phyloP scores from a whole-genome alignment of 2,113 vertebrate species.

The Ammodramus savannarum region DNA sequence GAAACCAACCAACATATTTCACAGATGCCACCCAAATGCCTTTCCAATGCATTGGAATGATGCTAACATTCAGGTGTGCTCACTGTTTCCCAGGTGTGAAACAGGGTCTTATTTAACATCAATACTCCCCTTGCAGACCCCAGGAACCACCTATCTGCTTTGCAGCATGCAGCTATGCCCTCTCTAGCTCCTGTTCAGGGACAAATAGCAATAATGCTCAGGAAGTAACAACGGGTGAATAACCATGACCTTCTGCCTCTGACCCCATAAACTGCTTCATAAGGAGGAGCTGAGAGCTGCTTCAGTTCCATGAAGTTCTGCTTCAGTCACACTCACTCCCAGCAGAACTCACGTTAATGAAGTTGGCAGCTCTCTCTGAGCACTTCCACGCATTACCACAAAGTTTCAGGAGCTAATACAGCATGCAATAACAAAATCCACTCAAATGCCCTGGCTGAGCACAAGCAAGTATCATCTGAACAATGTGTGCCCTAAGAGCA shows the following conservation, averaged over 20 bases:
- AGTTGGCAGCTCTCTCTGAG: background rate
- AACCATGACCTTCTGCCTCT: background rate
- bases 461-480: background rate
- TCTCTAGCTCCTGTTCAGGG: background rate
- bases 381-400: fast-evolving
- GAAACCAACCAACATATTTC: background rate
- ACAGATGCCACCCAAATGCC: background rate
- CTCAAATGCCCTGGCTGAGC: background rate
- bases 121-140: background rate
- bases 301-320: background rate
- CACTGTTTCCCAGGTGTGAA: background rate
- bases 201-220: background rate
- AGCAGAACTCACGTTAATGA: background rate
- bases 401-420: background rate
- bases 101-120: background rate
- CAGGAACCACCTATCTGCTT: background rate
- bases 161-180: background rate
- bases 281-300: background rate
- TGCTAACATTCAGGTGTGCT: background rate
- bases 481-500: background rate
- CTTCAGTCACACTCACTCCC: background rate
- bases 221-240: background rate
- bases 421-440: background rate
- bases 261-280: background rate
- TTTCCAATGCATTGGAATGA: background rate